Evolutionary conservation across 2,888 invertebrate species (phyloP).

Genomic region (Acrobasis repandana): DNA sequence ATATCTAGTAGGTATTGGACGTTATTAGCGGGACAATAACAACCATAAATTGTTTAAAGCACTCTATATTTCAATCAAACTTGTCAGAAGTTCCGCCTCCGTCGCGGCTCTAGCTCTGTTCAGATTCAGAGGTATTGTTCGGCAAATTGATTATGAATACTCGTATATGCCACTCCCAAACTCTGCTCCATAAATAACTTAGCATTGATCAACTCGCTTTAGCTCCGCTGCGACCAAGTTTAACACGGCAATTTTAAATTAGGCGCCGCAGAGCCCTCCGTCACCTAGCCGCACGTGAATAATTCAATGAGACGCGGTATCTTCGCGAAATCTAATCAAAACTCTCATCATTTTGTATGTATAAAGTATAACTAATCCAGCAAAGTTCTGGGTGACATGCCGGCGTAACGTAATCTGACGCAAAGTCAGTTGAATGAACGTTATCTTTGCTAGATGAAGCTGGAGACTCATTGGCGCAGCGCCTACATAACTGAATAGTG

Average conservation of each 20-base stretch:
- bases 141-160: constrained; percentile 30
- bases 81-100: constrained; percentile 34
- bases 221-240: constrained; percentile 52
- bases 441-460: constrained; percentile 19
- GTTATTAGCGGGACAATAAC: constrained; percentile 14
- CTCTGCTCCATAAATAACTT: constrained; percentile 15
- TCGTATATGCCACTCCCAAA: constrained; percentile 10
- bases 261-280: constrained; percentile 42
- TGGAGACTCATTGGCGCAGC: constrained; percentile 7
- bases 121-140: constrained; percentile 27
- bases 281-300: constrained; percentile 47
- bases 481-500: constrained; percentile 11
- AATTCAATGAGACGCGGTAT: constrained; percentile 60
- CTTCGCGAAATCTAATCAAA: constrained; percentile 62
- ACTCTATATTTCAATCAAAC: constrained; percentile 36
- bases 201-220: constrained; percentile 36
- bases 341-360: constrained; percentile 53
- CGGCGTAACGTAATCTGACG: constrained; percentile 20
- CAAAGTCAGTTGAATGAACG: constrained; percentile 13
- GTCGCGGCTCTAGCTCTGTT: constrained; percentile 26
- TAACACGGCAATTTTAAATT: constrained; percentile 56
- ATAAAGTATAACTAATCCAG: constrained; percentile 30
- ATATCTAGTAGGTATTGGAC: not conserved
- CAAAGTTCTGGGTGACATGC: constrained; percentile 23
- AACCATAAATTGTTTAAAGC: constrained; percentile 24